Evolutionary conservation across 2,113 vertebrate genomes (phyloP).

Genomic region (Nematolebias whitei): DNA sequence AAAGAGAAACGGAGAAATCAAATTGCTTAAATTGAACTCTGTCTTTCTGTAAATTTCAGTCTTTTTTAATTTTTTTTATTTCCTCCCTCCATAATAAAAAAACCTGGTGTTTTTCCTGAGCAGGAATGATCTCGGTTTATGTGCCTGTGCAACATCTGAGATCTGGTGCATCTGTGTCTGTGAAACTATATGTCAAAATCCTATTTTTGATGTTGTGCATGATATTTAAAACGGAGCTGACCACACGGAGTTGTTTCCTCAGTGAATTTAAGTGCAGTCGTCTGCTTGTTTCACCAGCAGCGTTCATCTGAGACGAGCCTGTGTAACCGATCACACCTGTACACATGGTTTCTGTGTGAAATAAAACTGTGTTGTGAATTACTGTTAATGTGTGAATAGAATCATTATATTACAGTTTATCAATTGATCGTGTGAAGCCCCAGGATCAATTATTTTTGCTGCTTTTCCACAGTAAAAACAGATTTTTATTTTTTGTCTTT

Average conservation of each 20-base stretch:
- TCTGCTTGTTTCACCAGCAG: slow-evolving; percentile 66
- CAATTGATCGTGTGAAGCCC: too few relatives aligned
- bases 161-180: slow-evolving; percentile 43
- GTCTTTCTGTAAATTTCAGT: neutral
- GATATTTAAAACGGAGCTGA: slow-evolving; percentile 59
- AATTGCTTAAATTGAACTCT: slow-evolving; percentile 17
- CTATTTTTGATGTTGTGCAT: slow-evolving; percentile 73
- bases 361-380: slow-evolving; percentile 41
- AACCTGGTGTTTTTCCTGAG: slow-evolving; percentile 21
- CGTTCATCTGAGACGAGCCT: slow-evolving; percentile 45
- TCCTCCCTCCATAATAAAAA: neutral
- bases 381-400: neutral
- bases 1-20: slow-evolving; percentile 24
- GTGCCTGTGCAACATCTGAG: slow-evolving; percentile 52
- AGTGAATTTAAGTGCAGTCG: slow-evolving; percentile 50
- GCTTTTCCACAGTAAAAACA: too few relatives aligned
- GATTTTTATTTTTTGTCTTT: too few relatives aligned
- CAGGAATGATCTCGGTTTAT: slow-evolving; percentile 37
- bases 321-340: slow-evolving; percentile 57
- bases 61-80: slow-evolving; percentile 1
- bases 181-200: slow-evolving; percentile 56
- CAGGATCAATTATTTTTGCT: too few relatives aligned
- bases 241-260: slow-evolving; percentile 46
- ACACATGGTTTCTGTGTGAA: slow-evolving; percentile 62
- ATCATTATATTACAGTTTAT: too few relatives aligned